Evolutionary conservation across 1,140 invertebrate species (phyloP), one percentile per base, ranked within the genome.

Genomic region (Goniozus legneri): DNA sequence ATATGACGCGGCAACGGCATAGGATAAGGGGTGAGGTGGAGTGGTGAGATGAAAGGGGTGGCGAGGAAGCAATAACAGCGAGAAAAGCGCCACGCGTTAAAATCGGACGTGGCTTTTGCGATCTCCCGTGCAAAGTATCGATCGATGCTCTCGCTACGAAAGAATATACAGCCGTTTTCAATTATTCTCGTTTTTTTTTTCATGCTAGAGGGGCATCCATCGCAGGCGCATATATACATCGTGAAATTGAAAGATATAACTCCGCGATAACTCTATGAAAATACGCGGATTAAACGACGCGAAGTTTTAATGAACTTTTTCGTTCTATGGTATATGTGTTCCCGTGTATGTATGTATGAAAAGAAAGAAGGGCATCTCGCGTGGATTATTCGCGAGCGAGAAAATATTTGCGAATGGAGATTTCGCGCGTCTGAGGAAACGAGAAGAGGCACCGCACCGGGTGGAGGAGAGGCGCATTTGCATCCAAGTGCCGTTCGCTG

Each of bases 401-500:
- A 27, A 10, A 27, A 10, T 6, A 27, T 6, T 4, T 4, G 24
- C 24, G 24, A 27, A 27, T 4, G 24, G 24, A 27, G 24, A 27
- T n/a, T n/a, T n/a, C n/a, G n/a, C n/a, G n/a, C n/a, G n/a, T n/a
- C n/a, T n/a, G 24, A 6, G 24, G 12, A 6, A 27, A 27, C 24
- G 24, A 27, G 12, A 7, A 12, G 24, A 27, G 24, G 12, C 12
- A 27, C 24, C 6, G 24, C 24, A 22, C 19, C 15, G 44, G 47
- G 46, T 42, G 56, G 33, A 51, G 31, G 35, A 32, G 37, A 45
- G 19, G 40, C 33, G 42, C 51, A 68, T 68, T 68, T 68, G 65
- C 64, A 66, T 66, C 60, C 60, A 63, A 68, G 64, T 69, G 57
- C 50, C 62, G 62, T 63, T 62, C 50, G 59, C 60, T 61, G 62